Conservation (phyloP, 1,140 invertebrate species). For the Pissodes strobi region DNA sequence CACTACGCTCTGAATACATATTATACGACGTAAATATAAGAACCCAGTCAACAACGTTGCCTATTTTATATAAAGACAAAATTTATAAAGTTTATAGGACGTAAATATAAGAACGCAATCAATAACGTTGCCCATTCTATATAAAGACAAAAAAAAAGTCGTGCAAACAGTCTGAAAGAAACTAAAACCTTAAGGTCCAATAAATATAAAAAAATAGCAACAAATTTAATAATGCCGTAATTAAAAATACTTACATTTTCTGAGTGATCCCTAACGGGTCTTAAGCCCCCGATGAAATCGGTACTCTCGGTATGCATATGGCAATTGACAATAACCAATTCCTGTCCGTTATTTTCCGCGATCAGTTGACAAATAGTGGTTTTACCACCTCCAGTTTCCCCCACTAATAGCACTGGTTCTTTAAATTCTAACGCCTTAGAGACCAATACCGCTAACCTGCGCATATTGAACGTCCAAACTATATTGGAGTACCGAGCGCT, state of each 20-base stretch:
- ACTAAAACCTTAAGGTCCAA: too few relatives aligned
- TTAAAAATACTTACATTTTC: constrained; percentile 42
- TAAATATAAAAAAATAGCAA: too few relatives aligned
- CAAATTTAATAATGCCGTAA: background rate
- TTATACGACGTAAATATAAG: too few relatives aligned
- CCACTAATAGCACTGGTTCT: constrained; percentile 95
- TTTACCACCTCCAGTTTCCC: constrained; percentile 98
- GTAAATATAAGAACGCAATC: too few relatives aligned
- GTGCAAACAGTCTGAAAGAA: too few relatives aligned
- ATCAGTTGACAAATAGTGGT: constrained; percentile 94
- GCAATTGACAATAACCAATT: constrained; percentile 88
- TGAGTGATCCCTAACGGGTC: constrained; percentile 79
- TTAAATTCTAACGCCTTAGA: constrained; percentile 87
- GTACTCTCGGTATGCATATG: constrained; percentile 98
- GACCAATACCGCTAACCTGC: constrained; percentile 88
- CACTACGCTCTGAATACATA: too few relatives aligned
- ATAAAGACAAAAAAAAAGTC: too few relatives aligned
- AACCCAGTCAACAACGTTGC: too few relatives aligned
- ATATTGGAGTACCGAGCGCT: constrained; percentile 73
- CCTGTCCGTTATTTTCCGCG: constrained; percentile 67
- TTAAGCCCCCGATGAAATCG: constrained; percentile 94
- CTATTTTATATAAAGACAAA: too few relatives aligned
- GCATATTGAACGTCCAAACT: constrained; percentile 93
- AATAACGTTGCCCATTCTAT: too few relatives aligned
- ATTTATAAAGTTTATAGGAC: too few relatives aligned